Evolutionary conservation across 2,113 vertebrate genomes (phyloP), one percentile per base, ranked within the genome.

Genomic region (Ciconia maguari): DNA sequence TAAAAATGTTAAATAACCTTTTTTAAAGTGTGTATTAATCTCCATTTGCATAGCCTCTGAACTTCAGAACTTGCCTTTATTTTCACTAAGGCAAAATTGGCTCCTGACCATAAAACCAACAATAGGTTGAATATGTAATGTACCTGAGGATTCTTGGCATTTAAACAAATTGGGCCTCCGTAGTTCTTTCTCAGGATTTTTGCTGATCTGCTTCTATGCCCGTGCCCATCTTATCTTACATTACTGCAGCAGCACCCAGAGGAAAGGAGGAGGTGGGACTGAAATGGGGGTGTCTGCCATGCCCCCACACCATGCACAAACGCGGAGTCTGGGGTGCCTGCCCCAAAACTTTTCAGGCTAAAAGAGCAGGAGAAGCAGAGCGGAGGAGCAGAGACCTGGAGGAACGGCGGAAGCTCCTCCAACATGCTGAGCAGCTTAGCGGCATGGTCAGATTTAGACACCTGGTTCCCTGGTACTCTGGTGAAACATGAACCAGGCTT

Each of bases 31-130:
- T 57, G 2, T 57, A 85, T 96, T 94, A 89, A 92, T 89, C 83
- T 94, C 38, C 36, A 69, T 95, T 91, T 94, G 70, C 69, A 76
- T 82, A 92, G 36, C 25, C 65, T 89, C 80, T 61, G 89, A 94
- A 79, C 77, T 96, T 91, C 69, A 52, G 12, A 30, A 29, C 8
- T 93, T 90, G 22, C 80, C 30, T 91, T 52, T 91, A 36, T 95
- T 96, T 90, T 94, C 89, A 62, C 78, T 89, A 65, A 60, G 64
- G 52, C 8, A 84, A 87, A 89, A 94, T 29, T 87, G 65, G 41
- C 36, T 90, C 34, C 65, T 72, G 70, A 87, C 58, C 27, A 51
- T 60, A 87, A 94, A 92, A 36, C 17, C 36, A 87, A 71, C 69
- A 71, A 25, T 54, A 61, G 62, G 15, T 27, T 81, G 85, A 71